Conservation (phyloP, 2,888 invertebrate species). For the Tipula vernalis region DNA sequence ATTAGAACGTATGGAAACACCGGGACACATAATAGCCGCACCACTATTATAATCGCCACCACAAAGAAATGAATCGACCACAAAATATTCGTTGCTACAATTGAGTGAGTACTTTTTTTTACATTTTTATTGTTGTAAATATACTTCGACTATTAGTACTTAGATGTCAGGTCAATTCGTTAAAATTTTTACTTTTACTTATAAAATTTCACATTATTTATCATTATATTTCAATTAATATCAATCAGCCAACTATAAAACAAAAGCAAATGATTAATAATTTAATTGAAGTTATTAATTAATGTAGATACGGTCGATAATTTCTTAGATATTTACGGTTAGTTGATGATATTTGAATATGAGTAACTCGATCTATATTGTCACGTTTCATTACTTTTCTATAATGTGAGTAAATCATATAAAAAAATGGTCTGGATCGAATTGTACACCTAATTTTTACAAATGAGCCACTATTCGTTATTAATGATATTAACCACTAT, state of each 20-base stretch:
- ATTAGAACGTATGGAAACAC: slow-evolving; percentile 24
- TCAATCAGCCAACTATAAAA: background rate
- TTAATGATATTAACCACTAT: too few species aligned
- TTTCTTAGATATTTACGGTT: background rate
- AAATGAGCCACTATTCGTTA: too few species aligned
- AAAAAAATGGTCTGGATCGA: too few species aligned
- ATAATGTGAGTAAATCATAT: background rate
- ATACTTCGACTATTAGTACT: background rate
- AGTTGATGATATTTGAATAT: background rate
- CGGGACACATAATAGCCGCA: background rate
- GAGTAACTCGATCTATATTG: background rate
- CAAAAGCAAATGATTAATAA: background rate
- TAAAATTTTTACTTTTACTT: background rate
- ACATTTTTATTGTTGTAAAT: background rate
- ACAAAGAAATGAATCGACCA: slow-evolving; percentile 10
- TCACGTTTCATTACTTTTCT: background rate
- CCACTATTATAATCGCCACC: background rate
- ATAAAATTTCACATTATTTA: too few species aligned
- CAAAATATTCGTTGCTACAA: slow-evolving; percentile 84
- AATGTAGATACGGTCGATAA: background rate
- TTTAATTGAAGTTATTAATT: background rate
- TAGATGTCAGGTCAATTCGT: background rate
- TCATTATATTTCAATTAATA: background rate
- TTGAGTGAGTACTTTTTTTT: slow-evolving; percentile 62
- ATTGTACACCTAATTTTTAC: too few species aligned